These are phyloP conservation scores for Alligator mississippiensis DNA, from an alignment of 2,113 vertebrate genomes.

Conservation along the genomic window DNA sequence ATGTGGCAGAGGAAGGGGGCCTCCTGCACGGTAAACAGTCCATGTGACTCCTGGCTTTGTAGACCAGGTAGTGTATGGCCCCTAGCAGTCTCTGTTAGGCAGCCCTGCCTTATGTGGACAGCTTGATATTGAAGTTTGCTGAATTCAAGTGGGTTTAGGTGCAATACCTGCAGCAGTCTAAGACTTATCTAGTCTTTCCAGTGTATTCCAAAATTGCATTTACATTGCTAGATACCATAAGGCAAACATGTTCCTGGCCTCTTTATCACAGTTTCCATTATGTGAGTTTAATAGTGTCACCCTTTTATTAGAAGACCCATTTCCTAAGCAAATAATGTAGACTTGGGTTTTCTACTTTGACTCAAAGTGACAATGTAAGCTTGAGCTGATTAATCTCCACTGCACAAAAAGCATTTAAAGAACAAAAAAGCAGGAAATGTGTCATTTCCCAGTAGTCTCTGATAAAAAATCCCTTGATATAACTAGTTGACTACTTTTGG, in stretches of 20 bases:
- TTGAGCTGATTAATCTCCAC: not conserved
- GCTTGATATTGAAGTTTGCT: not conserved
- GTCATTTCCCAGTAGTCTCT: constrained; percentile 39
- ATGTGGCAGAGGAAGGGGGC: too few species aligned
- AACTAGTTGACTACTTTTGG: not conserved
- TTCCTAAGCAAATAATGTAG: not conserved
- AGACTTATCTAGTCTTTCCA: too few species aligned
- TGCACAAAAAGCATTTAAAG: not conserved
- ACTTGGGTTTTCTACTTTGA: not conserved
- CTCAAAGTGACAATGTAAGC: not conserved
- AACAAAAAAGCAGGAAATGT: constrained; percentile 41
- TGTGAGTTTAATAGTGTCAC: not conserved
- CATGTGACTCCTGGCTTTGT: too few species aligned
- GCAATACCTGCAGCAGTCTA: not conserved
- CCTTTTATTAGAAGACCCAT: not conserved
- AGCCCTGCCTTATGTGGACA: not conserved
- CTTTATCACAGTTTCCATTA: not conserved
- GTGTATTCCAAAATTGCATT: not conserved
- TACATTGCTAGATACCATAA: not conserved
- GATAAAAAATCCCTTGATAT: constrained; percentile 33
- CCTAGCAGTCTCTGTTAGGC: not conserved
- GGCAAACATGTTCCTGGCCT: not conserved
- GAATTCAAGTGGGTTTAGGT: not conserved
- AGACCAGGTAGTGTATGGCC: too few species aligned
- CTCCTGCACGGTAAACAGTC: too few species aligned